phyloP scores from a whole-genome alignment of 2,113 vertebrate genomes.

The Sus scrofa region DNA sequence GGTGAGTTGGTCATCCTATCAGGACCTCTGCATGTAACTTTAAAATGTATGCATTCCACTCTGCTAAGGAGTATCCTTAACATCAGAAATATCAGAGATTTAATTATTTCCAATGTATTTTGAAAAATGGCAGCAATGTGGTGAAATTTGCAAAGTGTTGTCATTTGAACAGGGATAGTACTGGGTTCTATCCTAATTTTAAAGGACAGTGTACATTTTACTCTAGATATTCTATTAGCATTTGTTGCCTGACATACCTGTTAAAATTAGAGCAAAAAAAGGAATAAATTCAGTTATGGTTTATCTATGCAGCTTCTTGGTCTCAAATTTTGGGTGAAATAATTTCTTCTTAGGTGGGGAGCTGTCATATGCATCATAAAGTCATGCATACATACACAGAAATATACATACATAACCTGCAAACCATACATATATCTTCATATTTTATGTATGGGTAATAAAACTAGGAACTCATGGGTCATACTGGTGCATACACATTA shows the following conservation, averaged over 20 bases:
- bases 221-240: neutral
- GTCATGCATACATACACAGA: neutral
- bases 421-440: neutral
- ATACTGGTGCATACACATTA: neutral
- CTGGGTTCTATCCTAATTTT: neutral
- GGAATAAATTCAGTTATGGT: neutral
- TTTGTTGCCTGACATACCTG: neutral
- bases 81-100: neutral
- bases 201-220: neutral
- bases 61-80: neutral
- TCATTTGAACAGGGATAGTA: neutral
- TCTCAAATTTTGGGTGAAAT: neutral
- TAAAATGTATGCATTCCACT: neutral
- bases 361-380: neutral
- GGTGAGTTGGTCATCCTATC: neutral
- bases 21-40: neutral
- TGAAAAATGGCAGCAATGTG: neutral
- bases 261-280: slow-evolving; percentile 1
- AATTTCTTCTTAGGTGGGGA: neutral
- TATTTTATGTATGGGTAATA: neutral
- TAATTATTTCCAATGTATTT: neutral
- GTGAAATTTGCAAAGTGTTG: neutral
- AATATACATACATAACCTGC: neutral
- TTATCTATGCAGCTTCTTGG: neutral
- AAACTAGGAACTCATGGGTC: neutral